Evolutionary conservation across 1,140 invertebrate genomes (phyloP), one percentile per base, ranked within the genome.

Genomic region (Mamestra configurata): DNA sequence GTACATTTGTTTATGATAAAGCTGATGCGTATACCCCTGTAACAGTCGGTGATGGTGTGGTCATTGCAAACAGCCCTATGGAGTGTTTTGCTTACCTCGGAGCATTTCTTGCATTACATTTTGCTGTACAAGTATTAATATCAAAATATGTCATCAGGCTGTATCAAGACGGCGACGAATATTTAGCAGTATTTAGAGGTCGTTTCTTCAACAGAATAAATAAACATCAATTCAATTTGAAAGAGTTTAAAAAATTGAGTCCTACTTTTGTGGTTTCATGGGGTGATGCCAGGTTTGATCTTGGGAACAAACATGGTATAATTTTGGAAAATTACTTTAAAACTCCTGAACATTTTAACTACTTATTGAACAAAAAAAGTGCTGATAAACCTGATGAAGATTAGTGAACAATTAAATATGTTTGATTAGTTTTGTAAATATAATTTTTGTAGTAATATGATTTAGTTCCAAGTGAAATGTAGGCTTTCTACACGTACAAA

Each of bases 301-400:
- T 95, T 61, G 92, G 92, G 18, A 88, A 89, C 10, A 94, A 91
- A 83, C 89, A 93, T 86, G 92, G 84, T 4, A 93, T 94, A 51
- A 43, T 94, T 37, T 70, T 94, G 18, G 90, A 93, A 37, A 82
- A 87, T 18, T 93, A 93, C 80, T 94, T 94, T 61, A 94, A 93
- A 86, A 92, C 92, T n/a, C 92, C 93, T 15, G 88, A 93, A 83
- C 84, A 92, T 84, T 94, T 91, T 51, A 91, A 94, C 79, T 88
- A 91, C 73, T 88, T 94, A 87, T 59, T 93, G n/a, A 79, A 83
- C 68, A 92, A 93, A 61, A 90, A 76, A 70, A 80, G 61, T 51
- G 88, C 83, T 75, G 35, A 79, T 59, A 78, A 80, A 20, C 72
- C 80, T 22, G 75, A 86, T 22, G 61, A 85, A 46, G 66, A 84